These are phyloP conservation scores for Microcebus ravelobensis DNA, from an alignment of 2,113 vertebrate species.

Conservation along the genomic window DNA sequence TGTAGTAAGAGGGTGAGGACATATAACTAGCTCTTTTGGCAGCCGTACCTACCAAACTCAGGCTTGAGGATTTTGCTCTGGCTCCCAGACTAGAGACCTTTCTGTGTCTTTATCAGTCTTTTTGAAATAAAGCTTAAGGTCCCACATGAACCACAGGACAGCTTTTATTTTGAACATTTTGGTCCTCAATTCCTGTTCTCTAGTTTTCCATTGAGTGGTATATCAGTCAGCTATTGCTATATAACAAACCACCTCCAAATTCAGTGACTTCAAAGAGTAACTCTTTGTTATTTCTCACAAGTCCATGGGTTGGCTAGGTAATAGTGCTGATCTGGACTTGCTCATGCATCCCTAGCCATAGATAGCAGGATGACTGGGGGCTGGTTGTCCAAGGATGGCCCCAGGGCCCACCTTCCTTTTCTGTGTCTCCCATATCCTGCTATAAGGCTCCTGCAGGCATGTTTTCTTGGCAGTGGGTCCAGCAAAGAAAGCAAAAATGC, in stretches of 20 bases:
- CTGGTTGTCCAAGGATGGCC: not conserved
- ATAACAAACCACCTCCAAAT: not conserved
- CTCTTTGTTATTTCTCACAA: not conserved
- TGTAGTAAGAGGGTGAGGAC: not conserved
- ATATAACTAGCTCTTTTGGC: not conserved
- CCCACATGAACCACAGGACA: not conserved
- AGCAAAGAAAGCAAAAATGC: not conserved
- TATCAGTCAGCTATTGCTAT: not conserved
- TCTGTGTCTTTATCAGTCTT: not conserved
- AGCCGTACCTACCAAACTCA: not conserved
- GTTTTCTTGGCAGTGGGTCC: not conserved
- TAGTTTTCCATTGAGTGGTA: not conserved
- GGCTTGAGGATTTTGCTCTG: not conserved
- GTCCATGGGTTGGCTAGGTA: not conserved
- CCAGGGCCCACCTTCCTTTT: not conserved
- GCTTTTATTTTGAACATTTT: not conserved
- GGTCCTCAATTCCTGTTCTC: not conserved
- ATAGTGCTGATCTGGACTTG: not conserved
- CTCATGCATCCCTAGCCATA: accelerated
- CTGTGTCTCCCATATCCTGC: not conserved
- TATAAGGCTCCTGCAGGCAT: accelerated
- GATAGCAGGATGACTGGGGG: not conserved
- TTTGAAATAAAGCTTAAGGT: not conserved
- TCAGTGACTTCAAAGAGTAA: not conserved
- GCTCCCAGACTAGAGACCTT: not conserved